Evolutionary conservation across 2,888 invertebrate species (phyloP).

Genomic region (Tachina lurida): DNA sequence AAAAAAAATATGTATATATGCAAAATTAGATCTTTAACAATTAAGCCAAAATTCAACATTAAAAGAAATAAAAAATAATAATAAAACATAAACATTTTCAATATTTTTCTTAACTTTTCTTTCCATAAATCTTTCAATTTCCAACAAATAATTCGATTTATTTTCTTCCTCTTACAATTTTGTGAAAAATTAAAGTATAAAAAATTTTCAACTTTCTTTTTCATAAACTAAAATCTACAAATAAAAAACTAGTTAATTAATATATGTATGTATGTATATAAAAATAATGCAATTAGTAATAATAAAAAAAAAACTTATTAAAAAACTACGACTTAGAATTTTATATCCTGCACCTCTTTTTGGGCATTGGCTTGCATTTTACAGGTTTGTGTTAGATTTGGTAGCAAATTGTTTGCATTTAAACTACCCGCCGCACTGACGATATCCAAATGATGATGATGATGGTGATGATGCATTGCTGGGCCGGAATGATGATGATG

Average conservation of each 20-base stretch:
- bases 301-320: conserved; percentile 53
- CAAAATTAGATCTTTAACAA: conserved; percentile 25
- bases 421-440: conserved; percentile 73
- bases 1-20: not conserved
- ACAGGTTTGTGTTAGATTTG: conserved; percentile 84
- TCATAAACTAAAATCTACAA: conserved; percentile 34
- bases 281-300: conserved; percentile 42
- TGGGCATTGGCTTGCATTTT: conserved; percentile 91
- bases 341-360: conserved; percentile 93
- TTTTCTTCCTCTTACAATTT: conserved; percentile 12
- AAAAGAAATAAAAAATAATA: conserved; percentile 16
- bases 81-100: conserved; percentile 28
- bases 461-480: conserved; percentile 55
- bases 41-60: conserved; percentile 48
- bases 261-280: conserved; percentile 51
- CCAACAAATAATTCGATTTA: conserved; percentile 54
- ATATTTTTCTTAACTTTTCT: conserved; percentile 33
- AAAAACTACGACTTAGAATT: conserved; percentile 85
- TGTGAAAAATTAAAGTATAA: conserved; percentile 20
- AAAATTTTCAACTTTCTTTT: conserved; percentile 12
- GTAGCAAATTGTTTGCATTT: conserved; percentile 81
- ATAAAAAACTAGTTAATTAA: conserved; percentile 52
- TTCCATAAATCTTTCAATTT: conserved; percentile 15
- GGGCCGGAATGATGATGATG: conserved; percentile 59
- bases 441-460: conserved; percentile 64